Evolutionary conservation across 2,888 invertebrate species (phyloP).

Genomic region (Aphodius granarius): DNA sequence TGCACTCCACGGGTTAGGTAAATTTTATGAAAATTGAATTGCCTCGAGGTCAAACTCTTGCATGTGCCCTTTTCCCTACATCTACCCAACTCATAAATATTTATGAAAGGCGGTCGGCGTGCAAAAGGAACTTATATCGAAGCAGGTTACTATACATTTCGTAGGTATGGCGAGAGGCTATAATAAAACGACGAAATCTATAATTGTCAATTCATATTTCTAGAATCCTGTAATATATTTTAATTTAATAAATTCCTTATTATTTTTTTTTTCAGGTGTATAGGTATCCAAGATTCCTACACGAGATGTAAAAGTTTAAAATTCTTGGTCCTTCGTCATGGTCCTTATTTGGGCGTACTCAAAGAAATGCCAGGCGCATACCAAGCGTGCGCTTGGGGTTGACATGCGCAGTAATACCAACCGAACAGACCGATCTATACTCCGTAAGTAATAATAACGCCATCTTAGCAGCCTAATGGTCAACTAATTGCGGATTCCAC

Average conservation of each 20-base stretch:
- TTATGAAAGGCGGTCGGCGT: neutral
- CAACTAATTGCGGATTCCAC: neutral
- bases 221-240: too few relatives aligned
- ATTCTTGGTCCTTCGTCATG: too few relatives aligned
- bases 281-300: neutral
- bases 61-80: neutral
- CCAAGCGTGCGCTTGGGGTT: neutral
- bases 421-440: neutral
- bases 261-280: too few relatives aligned
- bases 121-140: neutral
- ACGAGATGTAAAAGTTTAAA: neutral
- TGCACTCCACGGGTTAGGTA: neutral
- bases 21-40: neutral
- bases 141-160: neutral
- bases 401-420: neutral
- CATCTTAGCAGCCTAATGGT: neutral
- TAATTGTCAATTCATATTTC: too few relatives aligned
- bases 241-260: too few relatives aligned
- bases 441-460: neutral
- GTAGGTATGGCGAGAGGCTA: too few relatives aligned
- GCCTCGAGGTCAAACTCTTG: neutral
- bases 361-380: neutral
- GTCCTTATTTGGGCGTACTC: neutral
- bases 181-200: too few relatives aligned
- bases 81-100: neutral